A percentile compares a stretch with the other conserved stretches of the same genome.
Conservation (phyloP, 1,140 invertebrate genomes). For the Radopholus similis region DNA sequence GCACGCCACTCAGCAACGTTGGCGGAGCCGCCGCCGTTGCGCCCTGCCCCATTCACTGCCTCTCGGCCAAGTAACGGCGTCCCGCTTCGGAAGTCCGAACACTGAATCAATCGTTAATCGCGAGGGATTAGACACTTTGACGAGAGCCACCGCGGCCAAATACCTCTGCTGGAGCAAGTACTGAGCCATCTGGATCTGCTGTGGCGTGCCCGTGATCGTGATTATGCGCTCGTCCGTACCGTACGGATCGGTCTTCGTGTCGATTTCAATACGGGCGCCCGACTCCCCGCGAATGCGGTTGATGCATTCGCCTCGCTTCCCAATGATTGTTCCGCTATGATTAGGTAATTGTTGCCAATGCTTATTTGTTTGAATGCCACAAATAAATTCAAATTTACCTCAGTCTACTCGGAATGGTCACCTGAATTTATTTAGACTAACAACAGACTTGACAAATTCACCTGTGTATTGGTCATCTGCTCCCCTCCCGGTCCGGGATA, state of each 20-base stretch:
- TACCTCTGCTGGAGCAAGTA: constrained; percentile 26
- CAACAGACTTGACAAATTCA: neutral
- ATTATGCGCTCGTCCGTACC: constrained; percentile 27
- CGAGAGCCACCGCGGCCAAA: neutral
- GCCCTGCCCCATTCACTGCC: constrained; percentile 4
- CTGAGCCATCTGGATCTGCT: constrained; percentile 28
- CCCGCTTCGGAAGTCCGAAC: constrained; percentile 16
- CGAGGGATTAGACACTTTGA: constrained; percentile 1
- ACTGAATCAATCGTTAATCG: neutral
- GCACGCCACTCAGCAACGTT: no score
- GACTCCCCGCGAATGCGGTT: constrained; percentile 47
- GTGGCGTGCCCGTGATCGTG: constrained; percentile 21
- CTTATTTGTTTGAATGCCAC: constrained; percentile 47
- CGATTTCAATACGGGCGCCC: constrained; percentile 43
- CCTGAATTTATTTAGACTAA: constrained; percentile 23
- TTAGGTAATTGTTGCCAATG: constrained; percentile 45
- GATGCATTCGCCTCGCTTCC: constrained; percentile 39
- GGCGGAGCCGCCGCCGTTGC: no score
- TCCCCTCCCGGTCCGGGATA: constrained; percentile 8
- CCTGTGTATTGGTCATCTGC: constrained; percentile 30
- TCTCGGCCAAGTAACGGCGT: constrained; percentile 20
- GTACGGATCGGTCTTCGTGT: constrained; percentile 3
- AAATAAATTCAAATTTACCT: no score
- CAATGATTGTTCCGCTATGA: constrained; percentile 41
- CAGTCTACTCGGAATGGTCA: constrained; percentile 48